Evolutionary conservation across 92 coral and sea anemone species (phyloP).

Genomic region (Nematostella vectensis): DNA sequence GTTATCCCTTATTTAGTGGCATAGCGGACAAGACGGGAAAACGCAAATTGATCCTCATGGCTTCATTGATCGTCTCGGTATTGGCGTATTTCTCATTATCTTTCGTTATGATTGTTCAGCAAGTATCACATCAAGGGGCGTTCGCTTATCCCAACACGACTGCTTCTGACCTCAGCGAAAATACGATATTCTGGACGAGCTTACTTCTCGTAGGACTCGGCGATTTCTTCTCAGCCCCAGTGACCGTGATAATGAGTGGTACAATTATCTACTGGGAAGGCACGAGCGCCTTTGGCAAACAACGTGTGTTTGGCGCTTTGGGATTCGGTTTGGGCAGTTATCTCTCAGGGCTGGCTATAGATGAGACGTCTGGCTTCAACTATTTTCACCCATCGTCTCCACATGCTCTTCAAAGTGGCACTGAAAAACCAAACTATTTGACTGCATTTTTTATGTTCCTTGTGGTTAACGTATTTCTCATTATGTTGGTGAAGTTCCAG

Average conservation of each 20-base stretch:
- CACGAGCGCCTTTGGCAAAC: constrained; percentile 29
- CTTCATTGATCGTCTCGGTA: constrained; percentile 26
- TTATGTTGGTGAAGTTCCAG: constrained; percentile 17
- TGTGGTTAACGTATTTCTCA: constrained; percentile 3
- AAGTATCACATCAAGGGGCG: constrained; percentile 4
- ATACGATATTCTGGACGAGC: constrained; percentile 20
- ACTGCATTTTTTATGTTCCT: constrained; percentile 33
- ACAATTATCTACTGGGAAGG: constrained; percentile 34
- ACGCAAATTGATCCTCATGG: constrained; percentile 42
- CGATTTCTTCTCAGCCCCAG: constrained; percentile 29
- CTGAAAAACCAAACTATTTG: constrained; percentile 19
- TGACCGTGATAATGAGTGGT: constrained; percentile 29
- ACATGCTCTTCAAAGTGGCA: no score
- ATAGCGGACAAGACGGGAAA: constrained; percentile 63
- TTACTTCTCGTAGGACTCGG: constrained; percentile 6
- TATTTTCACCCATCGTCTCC: constrained; percentile 8
- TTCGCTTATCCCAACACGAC: neutral
- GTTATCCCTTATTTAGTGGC: constrained; percentile 49
- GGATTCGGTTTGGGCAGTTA: constrained; percentile 35
- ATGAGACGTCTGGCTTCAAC: constrained; percentile 15
- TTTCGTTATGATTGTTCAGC: constrained; percentile 27
- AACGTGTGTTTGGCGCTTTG: constrained; percentile 30
- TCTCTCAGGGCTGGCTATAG: constrained; percentile 34
- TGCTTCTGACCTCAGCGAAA: constrained; percentile 14
- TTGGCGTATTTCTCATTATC: constrained; percentile 45